Conservation (phyloP, 2,888 invertebrate genomes). For the Melitaea athalia region DNA sequence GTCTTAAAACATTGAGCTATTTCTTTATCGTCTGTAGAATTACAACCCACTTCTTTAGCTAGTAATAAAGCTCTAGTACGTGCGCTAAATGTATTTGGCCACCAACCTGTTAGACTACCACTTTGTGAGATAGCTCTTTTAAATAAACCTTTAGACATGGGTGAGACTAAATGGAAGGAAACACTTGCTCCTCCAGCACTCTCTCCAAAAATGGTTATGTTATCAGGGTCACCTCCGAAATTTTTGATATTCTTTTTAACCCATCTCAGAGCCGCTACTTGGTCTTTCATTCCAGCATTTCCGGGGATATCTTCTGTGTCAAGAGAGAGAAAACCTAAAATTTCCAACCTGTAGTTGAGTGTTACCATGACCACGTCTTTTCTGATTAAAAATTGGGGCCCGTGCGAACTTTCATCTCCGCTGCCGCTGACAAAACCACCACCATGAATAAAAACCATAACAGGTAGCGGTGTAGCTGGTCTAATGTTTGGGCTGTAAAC, state of each 20-base stretch:
- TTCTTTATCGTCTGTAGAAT: slow-evolving; percentile 55
- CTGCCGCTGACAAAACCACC: slow-evolving; percentile 54
- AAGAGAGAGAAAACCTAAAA: slow-evolving; percentile 54
- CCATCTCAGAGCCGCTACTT: slow-evolving; percentile 41
- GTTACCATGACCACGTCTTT: slow-evolving; percentile 43
- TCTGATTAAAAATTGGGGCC: slow-evolving; percentile 57
- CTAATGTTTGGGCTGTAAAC: no score
- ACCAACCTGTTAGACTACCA: slow-evolving; percentile 69
- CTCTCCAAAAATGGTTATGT: slow-evolving; percentile 69
- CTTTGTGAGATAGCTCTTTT: slow-evolving; percentile 81
- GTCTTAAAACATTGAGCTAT: slow-evolving; percentile 48
- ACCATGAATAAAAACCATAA: slow-evolving; percentile 62
- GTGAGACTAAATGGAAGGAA: slow-evolving; percentile 47
- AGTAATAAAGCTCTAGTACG: no score
- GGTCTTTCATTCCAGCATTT: slow-evolving; percentile 55
- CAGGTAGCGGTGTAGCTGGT: slow-evolving; percentile 44
- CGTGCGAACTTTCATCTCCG: slow-evolving; percentile 49
- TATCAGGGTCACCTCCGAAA: no score
- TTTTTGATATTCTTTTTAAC: slow-evolving; percentile 47
- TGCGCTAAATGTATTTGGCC: no score
- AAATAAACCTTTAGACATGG: slow-evolving; percentile 46
- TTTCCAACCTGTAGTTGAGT: slow-evolving; percentile 52
- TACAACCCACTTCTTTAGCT: slow-evolving; percentile 43
- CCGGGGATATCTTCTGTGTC: no score
- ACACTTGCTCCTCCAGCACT: slow-evolving; percentile 66